These are phyloP conservation scores for Hymenopus coronatus DNA, from an alignment of 2,888 invertebrate species.

Conservation along the genomic window DNA sequence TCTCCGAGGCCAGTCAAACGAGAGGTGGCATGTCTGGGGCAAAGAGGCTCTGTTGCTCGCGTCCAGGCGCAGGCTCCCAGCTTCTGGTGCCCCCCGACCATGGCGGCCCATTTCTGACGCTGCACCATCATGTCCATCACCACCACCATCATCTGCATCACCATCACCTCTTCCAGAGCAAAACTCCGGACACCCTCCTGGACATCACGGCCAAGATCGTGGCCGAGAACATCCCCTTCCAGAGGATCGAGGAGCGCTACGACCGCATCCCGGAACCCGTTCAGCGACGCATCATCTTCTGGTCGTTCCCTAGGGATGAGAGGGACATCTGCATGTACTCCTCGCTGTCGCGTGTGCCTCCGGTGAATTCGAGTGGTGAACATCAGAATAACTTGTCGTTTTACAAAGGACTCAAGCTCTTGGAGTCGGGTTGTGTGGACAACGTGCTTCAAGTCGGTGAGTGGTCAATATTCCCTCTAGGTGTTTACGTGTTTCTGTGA, in stretches of 20 bases:
- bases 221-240: slow-evolving; percentile 81
- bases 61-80: slow-evolving; percentile 46
- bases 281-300: slow-evolving; percentile 81
- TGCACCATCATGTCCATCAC: slow-evolving; percentile 4
- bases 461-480: slow-evolving; percentile 44
- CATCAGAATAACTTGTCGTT: slow-evolving; percentile 74
- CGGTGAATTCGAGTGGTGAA: slow-evolving; percentile 56
- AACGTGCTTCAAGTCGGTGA: slow-evolving; percentile 87
- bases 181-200: slow-evolving; percentile 66
- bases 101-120: slow-evolving; percentile 12
- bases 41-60: slow-evolving; percentile 52
- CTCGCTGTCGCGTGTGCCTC: slow-evolving; percentile 62
- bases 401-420: slow-evolving; percentile 79
- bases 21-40: slow-evolving; percentile 41
- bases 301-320: slow-evolving; percentile 86
- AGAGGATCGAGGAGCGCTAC: slow-evolving; percentile 81
- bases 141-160: neutral
- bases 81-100: neutral
- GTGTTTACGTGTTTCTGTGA: neutral
- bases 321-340: slow-evolving; percentile 89
- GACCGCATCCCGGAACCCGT: slow-evolving; percentile 86
- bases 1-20: slow-evolving; percentile 42
- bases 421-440: slow-evolving; percentile 79
- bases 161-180: neutral
- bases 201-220: slow-evolving; percentile 82